Conservation (phyloP, 2,888 invertebrate genomes). For the Hirtodrosophila histrioides region DNA sequence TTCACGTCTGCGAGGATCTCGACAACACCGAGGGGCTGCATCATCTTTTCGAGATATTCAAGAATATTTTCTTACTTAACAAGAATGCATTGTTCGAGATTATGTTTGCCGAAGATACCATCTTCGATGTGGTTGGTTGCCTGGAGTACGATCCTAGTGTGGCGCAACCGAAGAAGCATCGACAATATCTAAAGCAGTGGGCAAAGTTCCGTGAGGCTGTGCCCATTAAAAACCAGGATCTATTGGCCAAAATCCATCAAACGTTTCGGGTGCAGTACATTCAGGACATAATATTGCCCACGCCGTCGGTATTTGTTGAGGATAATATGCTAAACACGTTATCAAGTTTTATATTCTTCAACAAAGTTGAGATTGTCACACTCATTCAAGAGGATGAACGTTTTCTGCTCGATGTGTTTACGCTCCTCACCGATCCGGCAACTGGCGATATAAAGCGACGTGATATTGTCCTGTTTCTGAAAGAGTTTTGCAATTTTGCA, state of each 20-base stretch:
- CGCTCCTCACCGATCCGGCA: conserved; percentile 94
- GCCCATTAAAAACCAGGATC: conserved; percentile 96
- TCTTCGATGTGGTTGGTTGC: conserved; percentile 99
- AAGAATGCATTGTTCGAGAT: conserved; percentile 98
- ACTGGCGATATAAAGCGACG: conserved; percentile 93
- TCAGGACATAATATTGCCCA: conserved; percentile 98
- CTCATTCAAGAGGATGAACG: conserved; percentile 99
- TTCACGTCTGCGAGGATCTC: conserved; percentile 98
- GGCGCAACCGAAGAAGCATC: conserved; percentile 94
- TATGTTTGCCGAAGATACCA: conserved; percentile 98
- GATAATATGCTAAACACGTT: conserved; percentile 99
- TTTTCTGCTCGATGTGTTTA: conserved; percentile 97
- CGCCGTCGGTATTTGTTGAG: conserved; percentile 99
- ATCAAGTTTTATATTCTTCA: conserved; percentile 99
- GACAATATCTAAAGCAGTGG: conserved; percentile 96
- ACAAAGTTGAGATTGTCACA: conserved; percentile 99
- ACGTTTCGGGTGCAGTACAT: conserved; percentile 99
- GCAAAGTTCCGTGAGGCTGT: conserved; percentile 97
- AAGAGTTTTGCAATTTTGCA: conserved; percentile 99
- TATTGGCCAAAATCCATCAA: conserved; percentile 99
- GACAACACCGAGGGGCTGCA: conserved; percentile 97
- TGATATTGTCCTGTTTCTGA: conserved; percentile 98
- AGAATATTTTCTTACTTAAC: conserved; percentile 99
- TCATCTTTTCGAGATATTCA: conserved; percentile 98
- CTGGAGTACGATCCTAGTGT: conserved; percentile 98